These are phyloP conservation scores for Nesoenas mayeri DNA, from an alignment of 2,113 vertebrate species.

Conservation along the genomic window DNA sequence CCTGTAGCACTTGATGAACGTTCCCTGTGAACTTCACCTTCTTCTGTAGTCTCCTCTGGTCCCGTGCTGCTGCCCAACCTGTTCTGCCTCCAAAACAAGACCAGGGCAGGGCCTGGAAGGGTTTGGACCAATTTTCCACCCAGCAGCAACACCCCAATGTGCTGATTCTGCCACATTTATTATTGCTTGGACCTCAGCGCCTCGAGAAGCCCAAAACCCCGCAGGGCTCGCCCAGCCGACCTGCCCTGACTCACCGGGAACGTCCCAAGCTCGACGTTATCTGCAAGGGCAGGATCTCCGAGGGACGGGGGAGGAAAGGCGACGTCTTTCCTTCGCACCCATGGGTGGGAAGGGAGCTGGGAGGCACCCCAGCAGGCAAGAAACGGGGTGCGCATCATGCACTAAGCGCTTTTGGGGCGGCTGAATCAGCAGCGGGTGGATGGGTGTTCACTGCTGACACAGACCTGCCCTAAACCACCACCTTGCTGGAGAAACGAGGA, in stretches of 20 bases:
- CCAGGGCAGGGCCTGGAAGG: not conserved
- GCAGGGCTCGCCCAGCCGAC: accelerated
- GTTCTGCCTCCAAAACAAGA: not conserved
- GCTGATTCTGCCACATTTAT: slow-evolving; percentile 1
- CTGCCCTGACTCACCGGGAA: not conserved
- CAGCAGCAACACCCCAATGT: not conserved
- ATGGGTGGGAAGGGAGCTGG: not conserved
- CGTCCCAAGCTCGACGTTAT: accelerated
- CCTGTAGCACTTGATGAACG: accelerated
- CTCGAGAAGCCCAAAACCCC: not conserved
- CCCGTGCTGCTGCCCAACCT: not conserved
- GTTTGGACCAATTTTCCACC: not conserved
- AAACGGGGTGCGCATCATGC: not conserved
- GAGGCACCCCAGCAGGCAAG: not conserved
- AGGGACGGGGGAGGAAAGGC: not conserved
- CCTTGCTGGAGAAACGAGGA: not conserved
- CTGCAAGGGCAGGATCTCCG: not conserved
- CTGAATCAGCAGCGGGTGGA: slow-evolving; percentile 10
- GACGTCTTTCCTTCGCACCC: not conserved
- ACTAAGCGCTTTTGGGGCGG: not conserved
- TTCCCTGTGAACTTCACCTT: not conserved
- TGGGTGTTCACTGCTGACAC: slow-evolving; percentile 13
- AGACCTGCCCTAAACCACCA: not conserved
- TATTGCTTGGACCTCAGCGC: not conserved
- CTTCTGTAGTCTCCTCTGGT: not conserved